Evolutionary conservation across 2,113 vertebrate genomes (phyloP), one percentile per base, ranked within the genome.

Genomic region (Nesospiza acunhae): DNA sequence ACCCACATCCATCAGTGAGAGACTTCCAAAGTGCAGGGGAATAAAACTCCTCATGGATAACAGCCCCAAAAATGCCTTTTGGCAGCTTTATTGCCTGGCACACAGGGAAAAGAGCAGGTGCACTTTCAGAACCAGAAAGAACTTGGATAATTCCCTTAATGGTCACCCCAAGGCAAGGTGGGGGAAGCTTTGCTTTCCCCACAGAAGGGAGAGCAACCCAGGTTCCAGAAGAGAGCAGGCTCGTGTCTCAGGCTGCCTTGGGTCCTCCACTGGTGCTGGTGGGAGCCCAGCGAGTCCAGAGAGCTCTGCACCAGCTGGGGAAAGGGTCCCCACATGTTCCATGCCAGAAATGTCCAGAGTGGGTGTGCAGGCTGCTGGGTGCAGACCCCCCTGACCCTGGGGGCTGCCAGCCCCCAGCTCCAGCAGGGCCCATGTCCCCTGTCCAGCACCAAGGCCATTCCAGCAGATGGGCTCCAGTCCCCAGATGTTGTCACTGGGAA

Each of bases 401-500:
- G 28, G 24, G 50, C 75, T 69, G 47, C 56, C 75, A 53, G 74
- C n/a, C 55, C 64, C 74, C 10, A 27, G 70, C 39, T 37, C 74
- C 52, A 9, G 78, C 42, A 1, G 56, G 0, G 2, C 28, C 79
- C 31, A 4, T 6, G 1, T 37, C 52, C 79, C 73, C 67, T 55
- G 80, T 33, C 75, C 28, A 1, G 84, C 77, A 4, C 55, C 6
- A 2, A 56, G 63, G 24, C 62, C 5, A 0, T 23, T 21, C 70
- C 20, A 10, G 78, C 94, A 95, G 93, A 79, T 89, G 92, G 89
- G 90, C 83, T 87, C 74, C 86, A 13, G 74, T 1, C 6, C 33
- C 95, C 97, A 97, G 96, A 87, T 96, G 93, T 72, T 96, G 94
- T 89, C 92, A 13, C 75, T 19, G 4, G 82, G 52, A 81, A 88